These are phyloP conservation scores for Periophthalmus magnuspinnatus DNA, from an alignment of 2,797 vertebrate species.

Conservation along the genomic window DNA sequence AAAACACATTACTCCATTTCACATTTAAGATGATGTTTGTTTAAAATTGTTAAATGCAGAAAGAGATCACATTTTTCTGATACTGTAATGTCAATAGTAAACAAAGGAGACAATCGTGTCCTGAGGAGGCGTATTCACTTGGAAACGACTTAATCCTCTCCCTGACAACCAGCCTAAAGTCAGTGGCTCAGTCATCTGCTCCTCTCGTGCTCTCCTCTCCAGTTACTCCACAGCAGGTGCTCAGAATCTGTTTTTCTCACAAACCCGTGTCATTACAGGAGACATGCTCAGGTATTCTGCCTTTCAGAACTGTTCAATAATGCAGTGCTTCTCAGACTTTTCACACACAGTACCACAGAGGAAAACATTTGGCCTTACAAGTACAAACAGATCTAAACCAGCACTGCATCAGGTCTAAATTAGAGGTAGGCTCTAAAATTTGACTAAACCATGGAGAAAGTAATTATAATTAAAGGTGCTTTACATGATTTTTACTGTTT, in stretches of 20 bases:
- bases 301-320: no score
- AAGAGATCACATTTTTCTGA: background rate
- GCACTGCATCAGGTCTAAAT: no score
- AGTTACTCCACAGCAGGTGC: background rate
- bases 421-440: no score
- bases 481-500: no score
- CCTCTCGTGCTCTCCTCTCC: background rate
- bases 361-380: no score
- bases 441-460: no score
- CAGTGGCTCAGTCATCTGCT: background rate
- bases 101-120: background rate
- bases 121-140: background rate
- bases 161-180: slow-evolving; percentile 1
- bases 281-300: background rate
- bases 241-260: background rate
- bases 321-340: no score
- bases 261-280: no score
- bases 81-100: background rate
- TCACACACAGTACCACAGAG: no score
- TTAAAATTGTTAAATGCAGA: background rate
- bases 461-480: no score
- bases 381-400: no score
- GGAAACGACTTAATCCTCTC: background rate
- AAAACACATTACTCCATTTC: no score
- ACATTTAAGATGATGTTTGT: background rate